Evolutionary conservation across 2,888 invertebrate species (phyloP), one percentile per base, ranked within the genome.

Genomic region (Erebia palarica): DNA sequence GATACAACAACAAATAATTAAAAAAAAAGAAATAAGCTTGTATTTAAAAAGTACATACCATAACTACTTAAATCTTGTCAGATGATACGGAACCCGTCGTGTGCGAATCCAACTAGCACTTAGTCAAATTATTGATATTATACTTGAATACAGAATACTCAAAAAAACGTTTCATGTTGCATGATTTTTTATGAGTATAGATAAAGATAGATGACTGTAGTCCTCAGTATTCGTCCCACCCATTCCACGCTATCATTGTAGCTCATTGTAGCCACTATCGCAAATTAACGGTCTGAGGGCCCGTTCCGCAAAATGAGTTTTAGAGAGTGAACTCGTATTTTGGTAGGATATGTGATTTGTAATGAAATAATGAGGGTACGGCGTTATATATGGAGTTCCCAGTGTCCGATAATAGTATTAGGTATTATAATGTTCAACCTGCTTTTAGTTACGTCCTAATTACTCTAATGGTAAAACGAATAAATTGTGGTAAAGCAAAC

Each of bases 201-300:
- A 66, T 65, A 66, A 57, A 66, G 51, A 67, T 36, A 51, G 49
- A 47, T 64, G 44, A 13, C 68, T 27, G 21, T 51, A 69, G 75
- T 77, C 75, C 77, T 77, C 74, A 75, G 77, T 79, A 79, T 77
- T 79, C 75, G 78, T 74, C 77, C 78, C 81, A 77, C 79, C 78
- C 81, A 80, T 82, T 80, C 79, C 75, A 70, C 75, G 80, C 81
- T 81, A 83, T 78, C 76, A 76, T 76, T 77, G 76, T 76, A 72
- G 63, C 70, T 80, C 81, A 78, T 79, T 77, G 78, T 63, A 79
- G 76, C 79, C 79, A 80, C 82, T 82, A 86, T 85, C 83, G 81
- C 81, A 82, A 84, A 86, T 86, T 84, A 85, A 85, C 82, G 82
- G 82, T 84, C 82, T 77, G 80, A 78, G 80, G 79, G 80, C 75